Evolutionary conservation across 2,797 vertebrate species (phyloP).

Genomic region (Threskiornis aethiopicus): DNA sequence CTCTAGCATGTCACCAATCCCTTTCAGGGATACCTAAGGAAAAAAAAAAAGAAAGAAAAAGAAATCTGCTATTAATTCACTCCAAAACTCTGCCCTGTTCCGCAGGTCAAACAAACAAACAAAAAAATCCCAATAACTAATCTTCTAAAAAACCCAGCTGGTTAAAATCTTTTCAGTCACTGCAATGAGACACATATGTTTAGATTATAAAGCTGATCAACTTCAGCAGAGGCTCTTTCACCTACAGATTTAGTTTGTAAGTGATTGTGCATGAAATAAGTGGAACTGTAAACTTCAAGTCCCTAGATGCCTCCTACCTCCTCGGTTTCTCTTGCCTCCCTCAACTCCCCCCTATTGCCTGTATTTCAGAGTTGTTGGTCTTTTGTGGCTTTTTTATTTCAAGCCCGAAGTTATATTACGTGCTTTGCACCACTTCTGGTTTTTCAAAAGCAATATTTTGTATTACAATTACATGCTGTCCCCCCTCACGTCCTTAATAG

Average conservation of each 20-base stretch:
- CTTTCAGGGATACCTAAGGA: not conserved
- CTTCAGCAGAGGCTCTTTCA: not conserved
- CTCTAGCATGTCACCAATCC: not conserved
- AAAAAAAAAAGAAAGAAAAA: not conserved
- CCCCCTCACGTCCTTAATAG: not conserved
- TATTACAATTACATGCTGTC: not conserved
- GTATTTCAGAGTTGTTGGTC: not conserved
- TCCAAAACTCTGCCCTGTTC: not conserved
- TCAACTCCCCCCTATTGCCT: not conserved
- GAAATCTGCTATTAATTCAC: not conserved
- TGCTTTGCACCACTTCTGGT: not conserved
- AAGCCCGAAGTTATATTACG: not conserved
- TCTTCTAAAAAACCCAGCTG: not conserved
- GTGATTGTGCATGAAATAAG: not conserved
- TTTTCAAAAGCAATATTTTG: not conserved
- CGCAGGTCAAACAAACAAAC: not conserved
- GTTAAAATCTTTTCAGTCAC: not conserved
- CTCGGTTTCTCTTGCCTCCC: not conserved
- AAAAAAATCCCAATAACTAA: not conserved
- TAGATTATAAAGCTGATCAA: not conserved
- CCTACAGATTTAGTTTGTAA: not conserved
- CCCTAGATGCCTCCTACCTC: not conserved
- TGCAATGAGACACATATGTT: not conserved
- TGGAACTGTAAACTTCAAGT: not conserved
- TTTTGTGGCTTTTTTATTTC: not conserved